These are phyloP conservation scores for Cricetomys ansorgei DNA, from an alignment of 2,113 vertebrate genomes.

Conservation along the genomic window DNA sequence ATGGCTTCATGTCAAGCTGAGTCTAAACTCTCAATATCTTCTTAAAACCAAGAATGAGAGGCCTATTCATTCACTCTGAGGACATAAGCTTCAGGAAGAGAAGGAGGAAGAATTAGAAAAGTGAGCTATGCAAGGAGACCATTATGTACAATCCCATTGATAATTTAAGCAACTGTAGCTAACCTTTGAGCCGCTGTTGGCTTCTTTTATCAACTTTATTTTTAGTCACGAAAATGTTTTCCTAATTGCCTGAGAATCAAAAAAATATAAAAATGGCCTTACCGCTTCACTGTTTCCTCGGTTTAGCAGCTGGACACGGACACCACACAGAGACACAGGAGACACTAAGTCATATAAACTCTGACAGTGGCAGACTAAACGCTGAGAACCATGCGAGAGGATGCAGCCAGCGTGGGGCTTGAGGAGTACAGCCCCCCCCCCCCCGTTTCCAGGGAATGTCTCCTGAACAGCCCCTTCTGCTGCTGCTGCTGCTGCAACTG, in stretches of 20 bases:
- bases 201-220: conserved; percentile 62
- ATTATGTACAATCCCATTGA: background rate
- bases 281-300: background rate
- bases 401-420: too few relatives aligned
- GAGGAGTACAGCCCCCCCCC: too few relatives aligned
- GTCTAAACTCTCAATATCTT: background rate
- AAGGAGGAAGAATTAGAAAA: background rate
- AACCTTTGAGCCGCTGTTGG: background rate
- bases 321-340: background rate
- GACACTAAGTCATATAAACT: background rate
- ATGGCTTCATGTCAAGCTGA: background rate
- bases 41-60: background rate
- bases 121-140: background rate
- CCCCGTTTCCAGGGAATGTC: too few relatives aligned
- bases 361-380: background rate
- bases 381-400: too few relatives aligned
- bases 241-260: conserved; percentile 27
- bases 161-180: background rate
- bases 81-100: conserved; percentile 24
- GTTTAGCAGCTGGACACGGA: background rate
- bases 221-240: conserved; percentile 53
- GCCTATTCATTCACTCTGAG: background rate
- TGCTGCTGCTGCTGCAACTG: too few relatives aligned
- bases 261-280: conserved; percentile 38
- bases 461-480: too few relatives aligned